Evolutionary conservation across 2,113 vertebrate genomes (phyloP).

Genomic region (Actenoides lindsayi): DNA sequence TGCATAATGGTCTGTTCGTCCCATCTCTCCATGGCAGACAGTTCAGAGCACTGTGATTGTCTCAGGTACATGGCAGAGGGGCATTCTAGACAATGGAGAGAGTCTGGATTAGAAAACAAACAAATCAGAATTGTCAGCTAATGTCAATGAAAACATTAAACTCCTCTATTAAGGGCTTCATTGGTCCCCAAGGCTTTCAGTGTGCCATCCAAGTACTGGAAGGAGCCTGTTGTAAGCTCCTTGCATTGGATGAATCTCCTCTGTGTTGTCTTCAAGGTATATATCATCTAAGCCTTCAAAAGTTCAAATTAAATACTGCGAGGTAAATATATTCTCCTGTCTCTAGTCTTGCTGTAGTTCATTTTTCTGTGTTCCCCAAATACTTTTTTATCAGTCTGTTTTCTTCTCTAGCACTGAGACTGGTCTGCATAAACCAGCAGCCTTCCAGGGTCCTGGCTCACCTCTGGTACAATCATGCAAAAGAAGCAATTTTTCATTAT

Average conservation of each 20-base stretch:
- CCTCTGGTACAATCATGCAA: conserved; percentile 65
- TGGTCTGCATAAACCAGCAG: not conserved
- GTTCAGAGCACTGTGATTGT: not conserved
- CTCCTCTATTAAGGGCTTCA: not conserved
- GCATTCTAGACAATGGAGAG: not conserved
- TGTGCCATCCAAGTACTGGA: not conserved
- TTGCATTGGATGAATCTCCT: not conserved
- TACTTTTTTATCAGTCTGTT: not conserved
- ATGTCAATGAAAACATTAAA: not conserved
- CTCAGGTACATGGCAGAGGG: not conserved
- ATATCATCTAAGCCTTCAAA: not conserved
- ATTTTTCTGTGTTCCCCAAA: not conserved
- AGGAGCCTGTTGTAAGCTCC: not conserved
- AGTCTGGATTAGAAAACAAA: not conserved
- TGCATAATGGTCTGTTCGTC: not conserved
- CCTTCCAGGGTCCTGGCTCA: conserved; percentile 29
- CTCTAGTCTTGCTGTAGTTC: not conserved
- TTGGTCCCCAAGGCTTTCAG: not conserved
- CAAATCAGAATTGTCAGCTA: not conserved
- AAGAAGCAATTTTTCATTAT: conserved; percentile 84
- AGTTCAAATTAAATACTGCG: not conserved
- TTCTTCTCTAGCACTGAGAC: not conserved
- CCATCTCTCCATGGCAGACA: not conserved
- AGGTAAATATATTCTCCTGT: not conserved
- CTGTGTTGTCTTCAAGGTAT: not conserved